A percentile compares a stretch with the other conserved stretches of the same genome.
These are phyloP conservation scores for Mesocricetus auratus DNA, from an alignment of 2,113 vertebrate genomes.

Conservation along the genomic window DNA sequence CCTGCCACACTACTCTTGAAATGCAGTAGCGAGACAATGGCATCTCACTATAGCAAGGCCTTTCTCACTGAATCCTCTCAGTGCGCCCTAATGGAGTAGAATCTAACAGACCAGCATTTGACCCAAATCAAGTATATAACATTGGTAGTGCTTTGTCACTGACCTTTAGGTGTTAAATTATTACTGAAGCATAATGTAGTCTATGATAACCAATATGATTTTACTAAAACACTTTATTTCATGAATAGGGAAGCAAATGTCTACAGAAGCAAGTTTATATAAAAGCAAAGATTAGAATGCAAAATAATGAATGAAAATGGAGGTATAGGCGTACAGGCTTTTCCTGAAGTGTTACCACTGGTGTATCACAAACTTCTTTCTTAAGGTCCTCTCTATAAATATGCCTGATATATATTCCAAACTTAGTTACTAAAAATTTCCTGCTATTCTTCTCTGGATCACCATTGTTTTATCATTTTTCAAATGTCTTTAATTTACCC, in stretches of 20 bases:
- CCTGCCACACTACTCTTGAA: background rate
- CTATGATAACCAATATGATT: background rate
- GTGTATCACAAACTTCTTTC: background rate
- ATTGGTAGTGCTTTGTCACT: background rate
- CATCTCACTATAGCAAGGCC: background rate
- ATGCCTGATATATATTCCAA: background rate
- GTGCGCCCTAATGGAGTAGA: background rate
- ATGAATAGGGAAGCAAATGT: background rate
- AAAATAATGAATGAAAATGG: conserved; percentile 7
- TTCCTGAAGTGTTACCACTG: background rate
- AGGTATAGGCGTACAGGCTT: background rate
- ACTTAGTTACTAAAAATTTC: background rate
- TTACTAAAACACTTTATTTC: background rate
- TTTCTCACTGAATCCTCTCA: background rate
- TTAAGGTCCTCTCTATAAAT: background rate
- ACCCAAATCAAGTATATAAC: background rate
- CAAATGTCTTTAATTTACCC: background rate
- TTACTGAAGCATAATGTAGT: background rate
- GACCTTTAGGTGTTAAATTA: background rate
- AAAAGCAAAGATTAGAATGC: conserved; percentile 33
- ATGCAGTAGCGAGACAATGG: background rate
- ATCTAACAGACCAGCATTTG: background rate
- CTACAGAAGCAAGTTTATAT: background rate
- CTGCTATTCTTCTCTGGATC: background rate
- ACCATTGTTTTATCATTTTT: background rate